These are phyloP conservation scores for Nyctalus aviator DNA, from an alignment of 2,797 vertebrate species.

Conservation along the genomic window DNA sequence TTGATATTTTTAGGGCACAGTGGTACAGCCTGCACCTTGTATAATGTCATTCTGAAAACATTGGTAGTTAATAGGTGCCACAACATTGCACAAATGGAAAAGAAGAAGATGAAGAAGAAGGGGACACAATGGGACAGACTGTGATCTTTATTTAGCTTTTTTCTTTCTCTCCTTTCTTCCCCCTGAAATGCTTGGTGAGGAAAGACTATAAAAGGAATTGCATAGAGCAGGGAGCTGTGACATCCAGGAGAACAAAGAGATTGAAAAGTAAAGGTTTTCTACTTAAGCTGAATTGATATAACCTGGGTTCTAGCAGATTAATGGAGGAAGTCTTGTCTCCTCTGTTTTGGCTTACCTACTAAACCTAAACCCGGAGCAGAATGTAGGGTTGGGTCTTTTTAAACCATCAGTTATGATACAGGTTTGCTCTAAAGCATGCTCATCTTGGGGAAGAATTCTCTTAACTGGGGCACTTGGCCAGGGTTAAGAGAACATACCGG, in stretches of 20 bases:
- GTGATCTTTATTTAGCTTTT: constrained; percentile 88
- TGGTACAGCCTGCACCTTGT: constrained; percentile 91
- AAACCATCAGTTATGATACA: constrained; percentile 19
- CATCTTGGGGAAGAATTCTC: constrained; percentile 65
- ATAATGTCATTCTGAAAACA: constrained; percentile 91
- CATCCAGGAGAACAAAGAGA: constrained; percentile 83
- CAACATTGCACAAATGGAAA: constrained; percentile 88
- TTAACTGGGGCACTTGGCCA: constrained; percentile 56
- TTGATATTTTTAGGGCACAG: constrained; percentile 93
- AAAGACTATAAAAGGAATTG: constrained; percentile 86
- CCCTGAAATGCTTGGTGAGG: constrained; percentile 85
- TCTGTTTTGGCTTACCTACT: constrained; percentile 62
- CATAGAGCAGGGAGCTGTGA: constrained; percentile 86
- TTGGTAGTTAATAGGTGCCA: constrained; percentile 90
- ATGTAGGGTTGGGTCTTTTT: constrained; percentile 29
- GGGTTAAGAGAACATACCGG: constrained; percentile 40
- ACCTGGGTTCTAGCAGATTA: constrained; percentile 72
- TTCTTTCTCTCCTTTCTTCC: constrained; percentile 80
- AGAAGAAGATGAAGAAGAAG: constrained; percentile 86
- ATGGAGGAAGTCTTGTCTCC: constrained; percentile 61
- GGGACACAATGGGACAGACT: constrained; percentile 87
- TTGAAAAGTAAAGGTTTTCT: constrained; percentile 82
- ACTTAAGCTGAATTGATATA: constrained; percentile 75
- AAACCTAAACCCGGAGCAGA: constrained; percentile 50
- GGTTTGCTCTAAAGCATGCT: constrained; percentile 53